A percentile compares a stretch with the other conserved stretches of the same genome.
Evolutionary conservation across 2,888 invertebrate species (phyloP).

Genomic region (Netelia melanura): DNA sequence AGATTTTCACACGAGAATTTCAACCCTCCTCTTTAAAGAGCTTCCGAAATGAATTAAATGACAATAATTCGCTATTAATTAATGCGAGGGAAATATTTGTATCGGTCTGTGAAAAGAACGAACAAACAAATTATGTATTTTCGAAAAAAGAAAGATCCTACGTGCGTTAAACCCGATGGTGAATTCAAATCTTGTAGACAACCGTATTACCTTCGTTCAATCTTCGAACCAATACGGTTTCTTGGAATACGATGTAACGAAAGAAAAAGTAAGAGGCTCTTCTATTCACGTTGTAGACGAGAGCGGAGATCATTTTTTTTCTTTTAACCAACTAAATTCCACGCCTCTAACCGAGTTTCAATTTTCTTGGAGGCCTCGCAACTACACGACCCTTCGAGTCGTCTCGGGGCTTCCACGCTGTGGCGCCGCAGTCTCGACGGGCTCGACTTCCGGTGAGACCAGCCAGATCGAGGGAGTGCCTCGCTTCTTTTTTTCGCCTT

Average conservation of each 20-base stretch:
- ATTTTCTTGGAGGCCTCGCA: constrained; percentile 52
- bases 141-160: neutral
- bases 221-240: constrained; percentile 17
- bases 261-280: constrained; percentile 11
- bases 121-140: neutral
- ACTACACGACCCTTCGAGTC: constrained; percentile 37
- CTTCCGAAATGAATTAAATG: constrained; percentile 66
- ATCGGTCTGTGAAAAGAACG: neutral
- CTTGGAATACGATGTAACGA: neutral
- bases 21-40: constrained; percentile 65
- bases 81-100: neutral
- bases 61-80: constrained; percentile 73
- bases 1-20: constrained; percentile 47
- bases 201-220: neutral
- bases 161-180: neutral
- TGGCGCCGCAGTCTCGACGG: constrained; percentile 63
- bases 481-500: constrained; percentile 40
- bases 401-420: constrained; percentile 29
- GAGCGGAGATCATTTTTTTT: constrained; percentile 30
- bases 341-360: constrained; percentile 65
- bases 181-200: neutral
- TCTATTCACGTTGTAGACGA: constrained; percentile 42
- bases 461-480: constrained; percentile 61
- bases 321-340: constrained; percentile 48
- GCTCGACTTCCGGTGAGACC: constrained; percentile 66